phyloP scores from a whole-genome alignment of 2,113 vertebrate species.

The Chloebia gouldiae region DNA sequence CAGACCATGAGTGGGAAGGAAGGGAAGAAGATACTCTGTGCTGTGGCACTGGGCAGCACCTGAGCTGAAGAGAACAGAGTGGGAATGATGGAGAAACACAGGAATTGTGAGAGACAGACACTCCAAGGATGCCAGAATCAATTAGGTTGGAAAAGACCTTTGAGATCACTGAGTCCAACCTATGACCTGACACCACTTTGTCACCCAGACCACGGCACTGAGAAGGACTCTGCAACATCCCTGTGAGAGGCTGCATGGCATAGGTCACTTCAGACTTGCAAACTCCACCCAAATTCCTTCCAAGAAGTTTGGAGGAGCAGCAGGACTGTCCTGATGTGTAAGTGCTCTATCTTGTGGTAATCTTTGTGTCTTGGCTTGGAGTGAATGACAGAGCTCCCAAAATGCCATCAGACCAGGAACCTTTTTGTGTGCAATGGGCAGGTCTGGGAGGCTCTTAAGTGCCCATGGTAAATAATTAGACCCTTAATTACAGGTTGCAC shows the following conservation, averaged over 20 bases:
- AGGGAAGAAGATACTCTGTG: neutral
- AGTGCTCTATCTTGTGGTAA: neutral
- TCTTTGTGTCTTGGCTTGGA: neutral
- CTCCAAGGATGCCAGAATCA: neutral
- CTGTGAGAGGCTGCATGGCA: neutral
- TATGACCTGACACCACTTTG: neutral
- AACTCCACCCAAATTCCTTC: neutral
- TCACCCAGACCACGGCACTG: neutral
- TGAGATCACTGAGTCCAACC: neutral
- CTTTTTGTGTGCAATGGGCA: neutral
- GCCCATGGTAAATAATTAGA: neutral
- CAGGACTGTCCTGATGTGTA: neutral
- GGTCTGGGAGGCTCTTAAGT: neutral
- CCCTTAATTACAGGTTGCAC: neutral
- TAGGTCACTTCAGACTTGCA: neutral
- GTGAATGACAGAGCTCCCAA: neutral
- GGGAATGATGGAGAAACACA: neutral
- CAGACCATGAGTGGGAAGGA: neutral
- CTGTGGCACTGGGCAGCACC: neutral
- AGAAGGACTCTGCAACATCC: neutral
- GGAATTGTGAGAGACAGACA: neutral
- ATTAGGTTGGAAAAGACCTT: neutral
- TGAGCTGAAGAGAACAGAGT: neutral
- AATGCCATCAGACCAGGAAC: neutral
- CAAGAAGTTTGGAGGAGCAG: neutral